phyloP scores from a whole-genome alignment of 1,140 invertebrate species.

The Dufourea novaeangliae region DNA sequence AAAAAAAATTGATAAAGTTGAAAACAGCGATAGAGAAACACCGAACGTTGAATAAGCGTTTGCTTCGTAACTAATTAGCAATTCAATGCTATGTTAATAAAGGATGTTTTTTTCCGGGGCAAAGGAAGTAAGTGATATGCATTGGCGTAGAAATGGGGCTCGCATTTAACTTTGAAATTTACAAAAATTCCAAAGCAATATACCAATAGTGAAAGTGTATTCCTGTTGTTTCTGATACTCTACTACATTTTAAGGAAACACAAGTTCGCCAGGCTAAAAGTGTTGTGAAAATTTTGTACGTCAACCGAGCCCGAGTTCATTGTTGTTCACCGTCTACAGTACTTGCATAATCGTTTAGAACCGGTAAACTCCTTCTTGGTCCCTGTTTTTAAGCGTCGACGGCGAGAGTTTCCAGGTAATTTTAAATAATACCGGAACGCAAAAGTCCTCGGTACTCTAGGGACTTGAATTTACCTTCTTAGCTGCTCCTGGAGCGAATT shows the following conservation, averaged over 20 bases:
- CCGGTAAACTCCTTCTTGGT: not conserved
- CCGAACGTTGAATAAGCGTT: too few relatives aligned
- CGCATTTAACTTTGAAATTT: not conserved
- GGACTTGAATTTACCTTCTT: not conserved
- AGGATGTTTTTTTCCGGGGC: not conserved
- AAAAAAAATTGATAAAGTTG: not conserved
- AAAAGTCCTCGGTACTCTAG: not conserved
- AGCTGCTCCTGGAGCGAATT: not conserved
- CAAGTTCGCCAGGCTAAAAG: too few relatives aligned
- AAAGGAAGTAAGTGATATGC: too few relatives aligned
- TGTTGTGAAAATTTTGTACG: too few relatives aligned
- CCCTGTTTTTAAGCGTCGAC: not conserved
- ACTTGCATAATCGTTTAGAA: not conserved
- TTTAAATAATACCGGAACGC: not conserved
- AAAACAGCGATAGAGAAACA: not conserved
- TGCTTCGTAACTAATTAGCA: too few relatives aligned
- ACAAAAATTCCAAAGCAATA: too few relatives aligned
- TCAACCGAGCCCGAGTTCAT: too few relatives aligned
- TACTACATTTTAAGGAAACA: too few relatives aligned
- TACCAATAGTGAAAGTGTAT: too few relatives aligned
- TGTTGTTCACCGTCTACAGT: not conserved
- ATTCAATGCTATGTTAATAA: too few relatives aligned
- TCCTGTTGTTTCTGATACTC: too few relatives aligned
- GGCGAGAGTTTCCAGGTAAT: too few relatives aligned
- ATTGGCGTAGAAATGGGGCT: not conserved